phyloP scores from a whole-genome alignment of 2,113 vertebrate species.

The Megaceryle maxima region DNA sequence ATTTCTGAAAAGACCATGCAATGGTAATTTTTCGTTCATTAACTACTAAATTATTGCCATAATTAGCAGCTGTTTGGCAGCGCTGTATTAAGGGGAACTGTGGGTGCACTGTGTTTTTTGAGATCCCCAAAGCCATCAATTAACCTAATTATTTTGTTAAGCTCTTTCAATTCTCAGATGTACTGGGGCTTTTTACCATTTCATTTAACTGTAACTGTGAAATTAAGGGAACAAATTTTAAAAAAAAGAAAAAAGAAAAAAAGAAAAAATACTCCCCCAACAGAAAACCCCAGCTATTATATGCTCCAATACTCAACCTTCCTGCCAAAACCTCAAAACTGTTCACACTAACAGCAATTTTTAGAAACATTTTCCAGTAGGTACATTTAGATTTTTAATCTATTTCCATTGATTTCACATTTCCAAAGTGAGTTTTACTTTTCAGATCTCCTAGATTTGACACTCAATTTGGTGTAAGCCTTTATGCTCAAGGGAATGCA shows the following conservation, averaged over 20 bases:
- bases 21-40: background rate
- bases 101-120: background rate
- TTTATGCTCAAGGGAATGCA: background rate
- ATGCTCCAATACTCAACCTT: background rate
- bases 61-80: background rate
- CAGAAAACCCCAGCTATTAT: background rate
- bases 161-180: background rate
- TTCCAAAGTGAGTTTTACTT: background rate
- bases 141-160: background rate
- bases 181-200: background rate
- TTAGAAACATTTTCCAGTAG: background rate
- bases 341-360: background rate
- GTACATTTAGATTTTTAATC: background rate
- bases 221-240: background rate
- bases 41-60: background rate
- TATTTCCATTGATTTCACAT: background rate
- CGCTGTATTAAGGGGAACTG: background rate
- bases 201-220: background rate
- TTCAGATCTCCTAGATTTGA: background rate
- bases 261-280: background rate
- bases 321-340: background rate
- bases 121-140: background rate
- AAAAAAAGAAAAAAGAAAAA: background rate
- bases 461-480: background rate
- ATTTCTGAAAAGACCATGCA: background rate